Evolutionary conservation across 2,888 invertebrate genomes (phyloP).

Genomic region (Eretmocerus hayati): DNA sequence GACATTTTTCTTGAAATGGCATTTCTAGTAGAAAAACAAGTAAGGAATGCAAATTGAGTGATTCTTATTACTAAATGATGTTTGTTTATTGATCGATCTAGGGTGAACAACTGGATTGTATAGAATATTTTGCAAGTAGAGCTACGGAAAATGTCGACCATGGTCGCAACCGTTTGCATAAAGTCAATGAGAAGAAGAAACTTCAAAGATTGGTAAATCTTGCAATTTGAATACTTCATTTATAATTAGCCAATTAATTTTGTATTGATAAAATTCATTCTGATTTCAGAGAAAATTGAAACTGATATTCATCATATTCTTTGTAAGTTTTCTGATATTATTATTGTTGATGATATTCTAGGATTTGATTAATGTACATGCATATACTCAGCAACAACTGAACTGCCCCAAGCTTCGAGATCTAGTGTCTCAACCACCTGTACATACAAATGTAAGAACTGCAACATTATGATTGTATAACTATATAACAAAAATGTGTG

Average conservation of each 20-base stretch:
- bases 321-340: slow-evolving; percentile 38
- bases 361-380: no score
- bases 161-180: slow-evolving; percentile 52
- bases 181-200: slow-evolving; percentile 49
- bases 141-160: slow-evolving; percentile 55
- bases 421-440: no score
- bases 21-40: slow-evolving; percentile 69
- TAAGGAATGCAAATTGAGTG: slow-evolving; percentile 32
- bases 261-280: slow-evolving; percentile 8
- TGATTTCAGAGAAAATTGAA: slow-evolving; percentile 47
- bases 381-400: no score
- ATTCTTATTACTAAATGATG: not conserved
- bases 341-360: no score
- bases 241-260: not conserved
- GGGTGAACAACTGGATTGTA: slow-evolving; percentile 61
- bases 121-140: slow-evolving; percentile 60
- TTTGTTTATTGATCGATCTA: slow-evolving; percentile 32
- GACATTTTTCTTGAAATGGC: slow-evolving; percentile 82
- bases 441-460: no score
- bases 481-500: no score
- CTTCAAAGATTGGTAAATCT: no score
- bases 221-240: no score
- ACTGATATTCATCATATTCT: slow-evolving; percentile 34
- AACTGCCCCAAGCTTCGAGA: no score
- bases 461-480: no score